Evolutionary conservation across 2,797 vertebrate species (phyloP).

Genomic region (Muraenolepis orangiensis): DNA sequence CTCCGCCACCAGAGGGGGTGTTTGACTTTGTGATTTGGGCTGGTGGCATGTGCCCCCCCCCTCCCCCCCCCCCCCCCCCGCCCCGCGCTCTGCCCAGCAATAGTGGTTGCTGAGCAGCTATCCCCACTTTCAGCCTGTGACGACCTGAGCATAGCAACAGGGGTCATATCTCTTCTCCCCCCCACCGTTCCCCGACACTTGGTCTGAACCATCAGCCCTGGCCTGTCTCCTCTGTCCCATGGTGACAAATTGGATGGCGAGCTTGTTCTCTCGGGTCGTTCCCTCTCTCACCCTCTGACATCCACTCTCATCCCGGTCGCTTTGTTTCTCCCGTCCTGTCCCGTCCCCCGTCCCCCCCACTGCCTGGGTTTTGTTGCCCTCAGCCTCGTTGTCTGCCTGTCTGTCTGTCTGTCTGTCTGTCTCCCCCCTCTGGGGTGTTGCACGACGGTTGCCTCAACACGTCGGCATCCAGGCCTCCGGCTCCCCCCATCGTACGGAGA

Average conservation of each 20-base stretch:
- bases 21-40: constrained; percentile 8
- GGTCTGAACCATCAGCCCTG: constrained; percentile 43
- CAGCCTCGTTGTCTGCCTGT: constrained; percentile 10
- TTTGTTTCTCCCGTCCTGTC: too few species aligned
- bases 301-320: constrained; percentile 19
- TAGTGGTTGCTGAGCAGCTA: constrained; percentile 43
- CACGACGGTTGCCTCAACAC: constrained; percentile 34
- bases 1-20: constrained; percentile 49
- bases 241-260: constrained; percentile 38
- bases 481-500: neutral
- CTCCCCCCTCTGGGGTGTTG: constrained; percentile 34
- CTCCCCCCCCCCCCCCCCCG: too few species aligned
- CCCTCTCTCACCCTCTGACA: constrained; percentile 33
- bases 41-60: constrained; percentile 13
- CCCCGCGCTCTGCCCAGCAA: constrained; percentile 34
- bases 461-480: constrained; percentile 13
- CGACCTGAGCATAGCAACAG: constrained; percentile 47
- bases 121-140: constrained; percentile 23
- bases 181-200: constrained; percentile 44
- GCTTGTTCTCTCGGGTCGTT: constrained; percentile 28
- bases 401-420: constrained; percentile 3
- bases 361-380: neutral
- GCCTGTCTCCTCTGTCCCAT: constrained; percentile 20
- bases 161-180: constrained; percentile 24
- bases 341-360: neutral